phyloP scores from a whole-genome alignment of 2,797 vertebrate genomes.

The Pachyuromys duprasi region DNA sequence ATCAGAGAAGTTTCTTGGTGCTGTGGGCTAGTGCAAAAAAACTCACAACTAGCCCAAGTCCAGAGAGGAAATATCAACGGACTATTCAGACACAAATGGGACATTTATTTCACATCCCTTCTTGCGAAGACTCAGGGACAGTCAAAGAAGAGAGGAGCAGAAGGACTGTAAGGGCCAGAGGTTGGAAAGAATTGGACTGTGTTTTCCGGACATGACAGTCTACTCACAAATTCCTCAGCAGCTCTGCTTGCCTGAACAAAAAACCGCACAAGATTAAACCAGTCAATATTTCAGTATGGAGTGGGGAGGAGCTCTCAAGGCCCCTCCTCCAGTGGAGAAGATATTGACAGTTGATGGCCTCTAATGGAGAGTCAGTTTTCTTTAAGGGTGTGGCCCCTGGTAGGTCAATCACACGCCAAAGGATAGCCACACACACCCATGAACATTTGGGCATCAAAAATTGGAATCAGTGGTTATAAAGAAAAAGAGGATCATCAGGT shows the following conservation, averaged over 20 bases:
- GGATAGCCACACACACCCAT: neutral
- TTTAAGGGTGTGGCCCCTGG: neutral
- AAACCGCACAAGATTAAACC: neutral
- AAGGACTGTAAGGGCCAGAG: neutral
- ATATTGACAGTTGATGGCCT: neutral
- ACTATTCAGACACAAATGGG: neutral
- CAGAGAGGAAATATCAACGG: neutral
- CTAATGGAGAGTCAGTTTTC: neutral
- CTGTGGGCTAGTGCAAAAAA: neutral
- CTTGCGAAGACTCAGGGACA: neutral
- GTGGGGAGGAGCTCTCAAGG: neutral
- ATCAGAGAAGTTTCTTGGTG: neutral
- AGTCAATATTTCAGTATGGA: neutral
- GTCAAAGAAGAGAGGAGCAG: neutral
- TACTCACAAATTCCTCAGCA: neutral
- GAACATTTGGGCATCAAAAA: neutral
- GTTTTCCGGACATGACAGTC: neutral
- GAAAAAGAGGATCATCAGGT: neutral
- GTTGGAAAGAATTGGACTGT: neutral
- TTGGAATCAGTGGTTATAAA: neutral
- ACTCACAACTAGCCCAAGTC: neutral
- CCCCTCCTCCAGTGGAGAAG: neutral
- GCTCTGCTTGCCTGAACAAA: neutral
- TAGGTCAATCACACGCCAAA: neutral
- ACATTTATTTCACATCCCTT: neutral